A percentile compares a stretch with the other conserved stretches of the same genome.
phyloP scores from a whole-genome alignment of 2,797 vertebrate genomes.

The Notolabrus celidotus region DNA sequence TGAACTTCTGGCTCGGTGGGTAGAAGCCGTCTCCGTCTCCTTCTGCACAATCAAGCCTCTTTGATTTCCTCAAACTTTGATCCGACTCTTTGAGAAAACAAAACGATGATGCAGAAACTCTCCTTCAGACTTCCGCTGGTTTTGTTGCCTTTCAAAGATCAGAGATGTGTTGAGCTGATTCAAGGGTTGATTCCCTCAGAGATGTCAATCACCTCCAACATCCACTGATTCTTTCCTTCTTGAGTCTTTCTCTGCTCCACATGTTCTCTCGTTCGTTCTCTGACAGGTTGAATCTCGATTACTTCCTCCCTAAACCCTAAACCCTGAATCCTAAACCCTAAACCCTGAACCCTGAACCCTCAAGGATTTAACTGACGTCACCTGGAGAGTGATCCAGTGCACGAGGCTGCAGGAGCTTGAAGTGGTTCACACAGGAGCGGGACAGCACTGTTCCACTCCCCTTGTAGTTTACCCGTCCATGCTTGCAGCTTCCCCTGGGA shows the following conservation, averaged over 20 bases:
- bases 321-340: too few species aligned
- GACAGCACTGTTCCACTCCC: too few species aligned
- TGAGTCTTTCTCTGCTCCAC: not conserved
- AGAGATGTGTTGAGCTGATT: not conserved
- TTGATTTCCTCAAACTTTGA: not conserved
- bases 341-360: too few species aligned
- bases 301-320: too few species aligned
- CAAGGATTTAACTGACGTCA: too few species aligned
- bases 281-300: too few species aligned
- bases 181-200: conserved; percentile 17
- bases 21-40: conserved; percentile 50
- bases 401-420: too few species aligned
- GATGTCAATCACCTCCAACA: not conserved
- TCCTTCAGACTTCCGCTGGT: not conserved
- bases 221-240: not conserved
- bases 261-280: too few species aligned
- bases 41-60: not conserved
- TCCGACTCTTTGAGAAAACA: not conserved
- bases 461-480: too few species aligned
- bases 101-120: not conserved
- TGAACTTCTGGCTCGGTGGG: conserved; percentile 94
- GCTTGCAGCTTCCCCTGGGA: too few species aligned
- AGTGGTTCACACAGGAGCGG: too few species aligned
- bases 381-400: too few species aligned
- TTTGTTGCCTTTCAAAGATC: conserved; percentile 5